Conservation (phyloP, 2,113 vertebrate genomes). For the Eupsittula cactorum region DNA sequence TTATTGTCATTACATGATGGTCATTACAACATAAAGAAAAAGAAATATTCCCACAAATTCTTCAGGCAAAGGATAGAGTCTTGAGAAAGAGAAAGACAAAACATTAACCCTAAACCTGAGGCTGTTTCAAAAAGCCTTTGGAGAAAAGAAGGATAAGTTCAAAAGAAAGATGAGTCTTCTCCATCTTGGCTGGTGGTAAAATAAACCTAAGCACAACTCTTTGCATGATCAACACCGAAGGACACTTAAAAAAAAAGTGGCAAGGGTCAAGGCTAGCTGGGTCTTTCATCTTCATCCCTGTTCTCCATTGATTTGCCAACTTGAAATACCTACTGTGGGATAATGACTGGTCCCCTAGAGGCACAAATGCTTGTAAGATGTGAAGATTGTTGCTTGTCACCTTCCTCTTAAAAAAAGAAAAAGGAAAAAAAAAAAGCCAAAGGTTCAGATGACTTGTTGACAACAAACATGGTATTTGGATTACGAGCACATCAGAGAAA, state of each 20-base stretch:
- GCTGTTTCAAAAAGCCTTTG: constrained; percentile 53
- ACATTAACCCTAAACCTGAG: constrained; percentile 37
- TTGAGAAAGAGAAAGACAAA: constrained; percentile 42
- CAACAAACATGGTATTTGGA: not conserved
- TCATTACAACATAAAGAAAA: constrained; percentile 25
- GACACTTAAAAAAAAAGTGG: constrained; percentile 45
- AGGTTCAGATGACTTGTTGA: constrained; percentile 23
- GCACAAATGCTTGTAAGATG: constrained; percentile 39
- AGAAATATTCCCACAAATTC: constrained; percentile 8
- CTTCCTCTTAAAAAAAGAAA: not conserved
- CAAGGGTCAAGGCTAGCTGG: constrained; percentile 60
- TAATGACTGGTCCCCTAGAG: constrained; percentile 46
- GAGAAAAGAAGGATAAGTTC: constrained; percentile 45
- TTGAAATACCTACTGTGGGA: constrained; percentile 49
- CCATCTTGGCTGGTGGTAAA: constrained; percentile 57
- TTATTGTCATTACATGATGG: not conserved
- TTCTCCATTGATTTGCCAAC: constrained; percentile 54
- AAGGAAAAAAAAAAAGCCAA: not conserved
- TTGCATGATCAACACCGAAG: constrained; percentile 60
- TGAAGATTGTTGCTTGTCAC: constrained; percentile 29
- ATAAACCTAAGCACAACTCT: constrained; percentile 38
- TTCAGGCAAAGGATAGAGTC: constrained; percentile 37
- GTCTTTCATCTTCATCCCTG: constrained; percentile 60
- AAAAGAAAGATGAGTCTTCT: constrained; percentile 49
- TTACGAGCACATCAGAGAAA: not conserved